These are phyloP conservation scores for Arctia plantaginis DNA, from an alignment of 2,888 invertebrate species.

Conservation along the genomic window DNA sequence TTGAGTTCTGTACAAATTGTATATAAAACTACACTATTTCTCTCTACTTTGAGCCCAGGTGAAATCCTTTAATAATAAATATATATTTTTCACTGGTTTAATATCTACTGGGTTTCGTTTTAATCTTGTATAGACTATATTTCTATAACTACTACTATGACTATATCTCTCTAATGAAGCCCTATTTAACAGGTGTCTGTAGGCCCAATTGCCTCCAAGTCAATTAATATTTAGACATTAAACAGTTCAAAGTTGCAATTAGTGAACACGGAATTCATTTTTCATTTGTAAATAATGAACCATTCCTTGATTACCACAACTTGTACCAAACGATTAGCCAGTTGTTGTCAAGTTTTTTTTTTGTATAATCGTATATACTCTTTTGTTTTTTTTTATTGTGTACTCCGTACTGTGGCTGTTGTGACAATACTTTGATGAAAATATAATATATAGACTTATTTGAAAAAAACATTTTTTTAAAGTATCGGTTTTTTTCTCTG, in stretches of 20 bases:
- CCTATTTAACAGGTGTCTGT: not conserved
- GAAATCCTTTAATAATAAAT: not conserved
- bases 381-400: conserved; percentile 27
- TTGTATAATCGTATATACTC: conserved; percentile 22
- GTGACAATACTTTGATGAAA: conserved; percentile 14
- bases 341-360: conserved; percentile 57
- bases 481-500: not conserved
- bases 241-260: not conserved
- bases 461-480: not conserved
- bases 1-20: not conserved
- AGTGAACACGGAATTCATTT: conserved; percentile 4
- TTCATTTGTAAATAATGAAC: conserved; percentile 45
- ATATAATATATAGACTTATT: not conserved
- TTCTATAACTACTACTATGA: too few species aligned
- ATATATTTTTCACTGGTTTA: not conserved
- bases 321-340: conserved; percentile 77
- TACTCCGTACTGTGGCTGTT: conserved; percentile 24
- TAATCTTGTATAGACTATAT: not conserved
- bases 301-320: conserved; percentile 68
- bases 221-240: not conserved
- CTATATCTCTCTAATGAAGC: not conserved
- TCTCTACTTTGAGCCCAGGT: not conserved
- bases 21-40: not conserved
- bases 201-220: not conserved
- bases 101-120: not conserved